Evolutionary conservation across 2,797 vertebrate species (phyloP), one percentile per base, ranked within the genome.

Genomic region (Steatocranus sp.): DNA sequence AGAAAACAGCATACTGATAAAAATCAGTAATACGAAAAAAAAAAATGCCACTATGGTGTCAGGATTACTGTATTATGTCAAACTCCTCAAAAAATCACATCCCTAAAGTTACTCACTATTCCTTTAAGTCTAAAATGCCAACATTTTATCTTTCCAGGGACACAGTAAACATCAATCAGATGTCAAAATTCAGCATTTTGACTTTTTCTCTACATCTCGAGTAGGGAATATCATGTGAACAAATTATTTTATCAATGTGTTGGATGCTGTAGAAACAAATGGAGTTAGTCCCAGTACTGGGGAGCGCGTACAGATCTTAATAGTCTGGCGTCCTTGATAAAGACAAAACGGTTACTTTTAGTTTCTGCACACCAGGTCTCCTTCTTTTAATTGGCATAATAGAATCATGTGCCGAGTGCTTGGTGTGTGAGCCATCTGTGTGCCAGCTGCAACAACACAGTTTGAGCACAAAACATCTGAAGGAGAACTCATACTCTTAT

Each of bases 341-440:
- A 84, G 90, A 87, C 79, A 80, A 84, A 86, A 86, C 61, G 76
- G 85, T 91, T 93, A 92, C 86, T 95, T 93, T 95, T 94, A 94
- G 86, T 91, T 90, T 93, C 90, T 93, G 93, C 94, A 27, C 95
- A 90, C 91, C 93, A 95, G 93, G 94, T 94, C 93, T 79, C 48
- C 61, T 83, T 92, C 94, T 94, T 95, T 94, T 95, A 96, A 95
- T 96, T 97, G 96, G 94, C 90, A 93, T 96, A 96, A 97, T 96
- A 93, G 95, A 97, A 95, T 96, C 96, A 95, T 91, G 93, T 96
- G 93, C 94, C 85, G 95, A 96, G 97, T 96, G 96, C 96, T 96
- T 97, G 97, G 96, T 95, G 93, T 93, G 93, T 89, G 87, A 95
- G 95, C 96, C 97, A 97, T 97, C 97, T 98, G 97, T 94, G 96